These are phyloP conservation scores for Drosophila ficusphila DNA, from an alignment of 1,140 invertebrate genomes.

Conservation along the genomic window DNA sequence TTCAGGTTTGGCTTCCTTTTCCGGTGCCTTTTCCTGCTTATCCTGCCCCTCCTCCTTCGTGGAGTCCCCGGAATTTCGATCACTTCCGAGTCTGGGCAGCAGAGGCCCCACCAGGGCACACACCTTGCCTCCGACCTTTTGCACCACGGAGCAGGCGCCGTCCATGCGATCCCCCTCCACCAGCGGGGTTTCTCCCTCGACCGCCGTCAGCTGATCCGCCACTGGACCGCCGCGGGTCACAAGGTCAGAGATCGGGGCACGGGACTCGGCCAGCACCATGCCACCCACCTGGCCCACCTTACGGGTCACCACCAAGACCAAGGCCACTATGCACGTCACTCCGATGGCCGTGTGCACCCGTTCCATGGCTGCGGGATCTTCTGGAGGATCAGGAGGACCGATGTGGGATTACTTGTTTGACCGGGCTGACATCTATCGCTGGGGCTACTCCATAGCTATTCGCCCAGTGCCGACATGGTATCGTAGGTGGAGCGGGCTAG, in stretches of 20 bases:
- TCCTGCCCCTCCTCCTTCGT: background rate
- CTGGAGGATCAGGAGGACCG: background rate
- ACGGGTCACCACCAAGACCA: constrained; percentile 14
- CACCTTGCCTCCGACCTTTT: background rate
- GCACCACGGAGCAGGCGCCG: constrained; percentile 4
- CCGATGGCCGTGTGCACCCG: constrained; percentile 35
- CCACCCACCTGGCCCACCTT: background rate
- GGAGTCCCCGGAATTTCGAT: background rate
- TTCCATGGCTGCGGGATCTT: constrained; percentile 19
- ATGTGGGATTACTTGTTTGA: background rate
- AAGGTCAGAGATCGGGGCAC: background rate
- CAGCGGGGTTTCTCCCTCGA: background rate
- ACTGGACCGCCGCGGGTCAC: background rate
- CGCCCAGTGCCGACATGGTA: background rate
- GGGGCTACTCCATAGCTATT: background rate
- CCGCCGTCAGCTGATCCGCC: constrained; percentile 1
- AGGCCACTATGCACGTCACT: constrained; percentile 23
- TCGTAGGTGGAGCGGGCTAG: background rate
- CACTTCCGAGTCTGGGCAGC: background rate
- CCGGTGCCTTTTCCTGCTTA: background rate
- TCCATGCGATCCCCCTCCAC: constrained; percentile 12
- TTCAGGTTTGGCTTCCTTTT: background rate
- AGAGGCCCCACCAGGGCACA: background rate
- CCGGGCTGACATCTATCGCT: background rate
- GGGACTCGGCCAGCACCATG: constrained; percentile 5